phyloP scores from a whole-genome alignment of 37 sponge, comb jelly and placozoan species.

The Hormiphora californensis region DNA sequence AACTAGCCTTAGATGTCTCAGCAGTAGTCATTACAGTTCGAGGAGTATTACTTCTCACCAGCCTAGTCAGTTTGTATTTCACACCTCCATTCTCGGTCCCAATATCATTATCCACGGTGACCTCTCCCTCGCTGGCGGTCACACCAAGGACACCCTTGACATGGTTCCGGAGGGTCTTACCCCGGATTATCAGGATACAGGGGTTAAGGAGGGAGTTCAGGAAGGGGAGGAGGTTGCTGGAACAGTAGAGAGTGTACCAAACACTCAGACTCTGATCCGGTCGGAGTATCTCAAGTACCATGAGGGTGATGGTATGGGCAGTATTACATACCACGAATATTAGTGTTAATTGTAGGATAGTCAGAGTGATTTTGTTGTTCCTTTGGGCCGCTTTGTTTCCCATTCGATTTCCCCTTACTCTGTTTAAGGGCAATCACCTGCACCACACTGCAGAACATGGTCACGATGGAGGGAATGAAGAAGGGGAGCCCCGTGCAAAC shows the following conservation, averaged over 20 bases:
- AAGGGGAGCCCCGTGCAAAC: slow-evolving; percentile 24
- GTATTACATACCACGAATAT: slow-evolving; percentile 35
- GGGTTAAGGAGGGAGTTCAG: slow-evolving; percentile 54
- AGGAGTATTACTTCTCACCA: too few species aligned
- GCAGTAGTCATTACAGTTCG: too few species aligned
- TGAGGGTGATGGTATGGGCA: slow-evolving; percentile 37
- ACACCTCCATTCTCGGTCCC: too few species aligned
- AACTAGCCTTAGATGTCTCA: too few species aligned
- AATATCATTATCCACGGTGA: too few species aligned
- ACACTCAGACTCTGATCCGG: background rate
- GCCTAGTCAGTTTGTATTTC: too few species aligned
- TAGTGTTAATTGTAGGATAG: slow-evolving; percentile 34
- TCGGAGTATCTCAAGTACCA: background rate
- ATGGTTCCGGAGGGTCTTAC: slow-evolving; percentile 45
- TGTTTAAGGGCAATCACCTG: slow-evolving; percentile 26
- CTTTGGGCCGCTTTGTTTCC: slow-evolving; percentile 17
- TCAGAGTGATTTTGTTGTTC: slow-evolving; percentile 16
- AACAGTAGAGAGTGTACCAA: slow-evolving; percentile 37
- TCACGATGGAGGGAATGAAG: slow-evolving; percentile 38
- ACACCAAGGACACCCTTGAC: too few species aligned
- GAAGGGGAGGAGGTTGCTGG: slow-evolving; percentile 52
- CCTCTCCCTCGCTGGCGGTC: too few species aligned
- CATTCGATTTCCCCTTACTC: background rate
- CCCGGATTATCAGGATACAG: slow-evolving; percentile 29
- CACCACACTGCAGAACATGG: slow-evolving; percentile 10